A percentile compares a stretch with the other conserved stretches of the same genome.
Conservation (phyloP, 2,113 vertebrate species). For the Engraulis encrasicolus region DNA sequence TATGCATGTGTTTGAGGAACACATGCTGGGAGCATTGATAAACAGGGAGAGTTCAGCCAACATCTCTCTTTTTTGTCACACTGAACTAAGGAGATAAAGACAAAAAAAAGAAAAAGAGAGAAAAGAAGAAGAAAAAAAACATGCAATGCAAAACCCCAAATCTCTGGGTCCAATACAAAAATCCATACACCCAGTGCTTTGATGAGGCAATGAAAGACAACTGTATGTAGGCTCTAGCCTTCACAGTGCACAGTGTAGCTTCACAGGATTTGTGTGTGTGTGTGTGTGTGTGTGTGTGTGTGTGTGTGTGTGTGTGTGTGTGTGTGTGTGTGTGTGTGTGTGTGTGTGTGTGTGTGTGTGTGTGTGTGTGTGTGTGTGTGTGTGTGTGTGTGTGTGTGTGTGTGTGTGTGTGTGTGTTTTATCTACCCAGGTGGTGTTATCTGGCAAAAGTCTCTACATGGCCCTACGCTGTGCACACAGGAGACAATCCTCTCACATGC, state of each 20-base stretch:
- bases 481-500: not conserved
- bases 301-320: constrained; percentile 4
- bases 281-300: not conserved
- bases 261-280: not conserved
- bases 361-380: not conserved
- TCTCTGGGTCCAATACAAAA: not conserved
- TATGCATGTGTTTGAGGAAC: not conserved
- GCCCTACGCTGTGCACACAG: not conserved
- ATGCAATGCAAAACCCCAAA: not conserved
- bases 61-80: not conserved
- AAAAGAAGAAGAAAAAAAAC: not conserved
- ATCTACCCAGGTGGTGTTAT: constrained; percentile 26
- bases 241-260: not conserved
- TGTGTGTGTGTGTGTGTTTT: not conserved
- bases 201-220: not conserved
- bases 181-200: not conserved
- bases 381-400: not conserved
- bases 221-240: not conserved
- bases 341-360: not conserved
- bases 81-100: not conserved
- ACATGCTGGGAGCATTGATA: not conserved
- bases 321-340: constrained; percentile 1
- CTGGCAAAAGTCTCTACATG: not conserved
- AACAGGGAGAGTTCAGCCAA: not conserved
- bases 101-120: not conserved